Evolutionary conservation across 1,140 invertebrate genomes (phyloP).

Genomic region (Hycleus phaleratus): DNA sequence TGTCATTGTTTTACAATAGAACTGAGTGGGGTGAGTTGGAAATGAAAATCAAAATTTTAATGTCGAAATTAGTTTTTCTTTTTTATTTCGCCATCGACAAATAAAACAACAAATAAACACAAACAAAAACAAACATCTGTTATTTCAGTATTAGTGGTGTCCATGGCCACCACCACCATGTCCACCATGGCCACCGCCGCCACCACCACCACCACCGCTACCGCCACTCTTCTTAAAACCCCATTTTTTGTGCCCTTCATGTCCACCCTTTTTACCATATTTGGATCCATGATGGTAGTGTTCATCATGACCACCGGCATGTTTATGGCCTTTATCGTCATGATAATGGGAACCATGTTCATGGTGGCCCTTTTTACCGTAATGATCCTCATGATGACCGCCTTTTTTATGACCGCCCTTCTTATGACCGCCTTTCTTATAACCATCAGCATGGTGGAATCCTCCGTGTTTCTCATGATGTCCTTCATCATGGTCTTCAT

Average conservation of each 20-base stretch:
- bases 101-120: neutral
- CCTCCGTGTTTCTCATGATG: constrained; percentile 54
- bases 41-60: neutral
- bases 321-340: constrained; percentile 57
- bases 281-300: constrained; percentile 58
- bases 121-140: constrained; percentile 6
- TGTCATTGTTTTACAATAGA: constrained; percentile 12
- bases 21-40: neutral
- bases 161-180: neutral
- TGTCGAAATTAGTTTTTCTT: neutral
- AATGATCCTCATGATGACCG: constrained; percentile 53
- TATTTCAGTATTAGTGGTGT: constrained; percentile 5
- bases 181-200: neutral
- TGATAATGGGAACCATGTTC: constrained; percentile 54
- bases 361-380: constrained; percentile 54
- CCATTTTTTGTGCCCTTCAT: constrained; percentile 60
- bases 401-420: constrained; percentile 56
- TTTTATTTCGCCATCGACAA: constrained; percentile 5
- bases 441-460: constrained; percentile 52
- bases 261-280: constrained; percentile 58
- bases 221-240: constrained; percentile 41
- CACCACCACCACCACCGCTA: neutral
- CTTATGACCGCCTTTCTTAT: constrained; percentile 52
- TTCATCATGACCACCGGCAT: constrained; percentile 56
- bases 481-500: constrained; percentile 55